Conservation (phyloP, 2,888 invertebrate species). For the Eristalis tenax region DNA sequence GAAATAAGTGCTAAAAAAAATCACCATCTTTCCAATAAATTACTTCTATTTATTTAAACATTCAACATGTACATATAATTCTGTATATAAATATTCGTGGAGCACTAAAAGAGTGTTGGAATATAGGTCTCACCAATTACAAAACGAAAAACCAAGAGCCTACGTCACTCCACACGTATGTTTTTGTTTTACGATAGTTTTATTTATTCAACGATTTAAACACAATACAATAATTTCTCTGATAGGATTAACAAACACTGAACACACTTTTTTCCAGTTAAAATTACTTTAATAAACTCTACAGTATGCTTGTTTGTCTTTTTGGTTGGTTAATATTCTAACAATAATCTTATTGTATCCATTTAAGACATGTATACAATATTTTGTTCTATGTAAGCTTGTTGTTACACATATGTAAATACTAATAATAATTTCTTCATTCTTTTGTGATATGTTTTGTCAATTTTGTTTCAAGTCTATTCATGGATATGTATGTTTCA, state of each 20-base stretch:
- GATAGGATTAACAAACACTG: conserved; percentile 61
- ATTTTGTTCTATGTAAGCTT: conserved; percentile 6
- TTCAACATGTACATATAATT: conserved; percentile 37
- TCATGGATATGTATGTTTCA: conserved; percentile 71
- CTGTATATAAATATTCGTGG: conserved; percentile 1
- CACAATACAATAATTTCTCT: conserved; percentile 33
- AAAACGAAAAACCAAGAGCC: not conserved
- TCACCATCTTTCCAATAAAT: conserved; percentile 4
- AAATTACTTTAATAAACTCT: conserved; percentile 12
- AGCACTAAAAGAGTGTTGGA: not conserved
- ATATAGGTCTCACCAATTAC: conserved; percentile 2
- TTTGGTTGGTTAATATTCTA: conserved; percentile 28
- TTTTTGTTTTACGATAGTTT: conserved; percentile 5
- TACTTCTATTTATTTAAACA: conserved; percentile 48
- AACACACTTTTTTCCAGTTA: conserved; percentile 60
- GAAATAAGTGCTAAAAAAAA: too few relatives aligned
- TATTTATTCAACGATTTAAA: conserved; percentile 30
- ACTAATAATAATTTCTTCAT: conserved; percentile 34
- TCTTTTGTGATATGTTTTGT: conserved; percentile 77
- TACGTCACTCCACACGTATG: not conserved
- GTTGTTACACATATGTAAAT: conserved; percentile 41
- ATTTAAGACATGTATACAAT: conserved; percentile 36
- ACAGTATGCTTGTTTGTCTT: conserved; percentile 16
- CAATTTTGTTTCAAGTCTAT: conserved; percentile 77
- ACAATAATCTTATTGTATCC: conserved; percentile 30